A percentile compares a stretch with the other conserved stretches of the same genome.
Conservation (phyloP, 2,113 vertebrate genomes). For the Strix aluco region DNA sequence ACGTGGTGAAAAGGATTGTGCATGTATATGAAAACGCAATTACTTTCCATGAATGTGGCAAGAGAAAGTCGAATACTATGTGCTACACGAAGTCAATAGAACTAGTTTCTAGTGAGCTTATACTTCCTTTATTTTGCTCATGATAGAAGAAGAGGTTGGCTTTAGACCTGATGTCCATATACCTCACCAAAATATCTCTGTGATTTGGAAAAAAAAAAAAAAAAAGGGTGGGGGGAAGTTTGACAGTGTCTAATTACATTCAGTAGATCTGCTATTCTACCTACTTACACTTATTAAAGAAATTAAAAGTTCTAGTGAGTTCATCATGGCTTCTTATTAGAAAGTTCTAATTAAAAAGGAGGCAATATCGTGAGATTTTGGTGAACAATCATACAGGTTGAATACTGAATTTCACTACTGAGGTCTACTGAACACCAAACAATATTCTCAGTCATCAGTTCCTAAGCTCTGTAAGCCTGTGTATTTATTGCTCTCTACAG, state of each 20-base stretch:
- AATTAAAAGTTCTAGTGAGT: background rate
- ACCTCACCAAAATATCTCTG: background rate
- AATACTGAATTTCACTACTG: background rate
- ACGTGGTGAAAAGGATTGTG: background rate
- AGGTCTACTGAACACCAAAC: background rate
- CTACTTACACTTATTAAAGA: background rate
- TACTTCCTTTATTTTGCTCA: background rate
- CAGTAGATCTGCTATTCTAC: background rate
- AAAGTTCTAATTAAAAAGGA: background rate
- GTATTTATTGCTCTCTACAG: background rate
- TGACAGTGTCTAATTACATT: background rate
- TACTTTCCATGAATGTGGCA: background rate
- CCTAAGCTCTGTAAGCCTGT: background rate
- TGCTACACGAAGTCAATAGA: background rate
- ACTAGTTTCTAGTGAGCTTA: background rate
- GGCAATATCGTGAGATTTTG: background rate
- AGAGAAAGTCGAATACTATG: background rate
- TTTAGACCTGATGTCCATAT: background rate
- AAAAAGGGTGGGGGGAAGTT: background rate
- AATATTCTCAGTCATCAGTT: background rate
- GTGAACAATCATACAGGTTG: background rate
- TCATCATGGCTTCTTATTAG: background rate
- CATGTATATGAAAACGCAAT: conserved; percentile 27
- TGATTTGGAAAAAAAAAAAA: background rate
- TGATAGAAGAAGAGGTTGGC: background rate